Evolutionary conservation across 2,888 invertebrate species (phyloP).

Genomic region (Lymantria monacha): DNA sequence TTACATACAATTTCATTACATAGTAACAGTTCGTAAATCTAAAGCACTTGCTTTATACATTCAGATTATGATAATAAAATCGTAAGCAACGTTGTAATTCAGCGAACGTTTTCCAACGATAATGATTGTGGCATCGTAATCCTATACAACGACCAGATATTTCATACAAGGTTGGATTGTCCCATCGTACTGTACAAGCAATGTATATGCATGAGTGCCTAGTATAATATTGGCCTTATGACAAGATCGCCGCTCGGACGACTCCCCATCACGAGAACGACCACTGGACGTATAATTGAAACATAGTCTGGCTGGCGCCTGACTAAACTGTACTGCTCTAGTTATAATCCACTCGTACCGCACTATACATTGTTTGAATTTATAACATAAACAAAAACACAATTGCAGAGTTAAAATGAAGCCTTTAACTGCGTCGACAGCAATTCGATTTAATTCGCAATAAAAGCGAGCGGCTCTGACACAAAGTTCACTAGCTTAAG

Average conservation of each 20-base stretch:
- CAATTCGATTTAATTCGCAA: slow-evolving; percentile 33
- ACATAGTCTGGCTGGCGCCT: slow-evolving; percentile 39
- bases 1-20: background rate
- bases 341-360: slow-evolving; percentile 4
- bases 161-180: slow-evolving; percentile 8
- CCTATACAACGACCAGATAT: slow-evolving; percentile 10
- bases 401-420: slow-evolving; percentile 24
- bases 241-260: slow-evolving; percentile 13
- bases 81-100: slow-evolving; percentile 10
- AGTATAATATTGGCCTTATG: slow-evolving; percentile 19
- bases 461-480: slow-evolving; percentile 23
- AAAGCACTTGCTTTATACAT: slow-evolving; percentile 9
- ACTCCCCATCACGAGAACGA: slow-evolving; percentile 27
- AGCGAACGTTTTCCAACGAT: slow-evolving; percentile 15
- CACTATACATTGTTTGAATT: slow-evolving; percentile 8
- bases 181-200: slow-evolving; percentile 7
- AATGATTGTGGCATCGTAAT: slow-evolving; percentile 11
- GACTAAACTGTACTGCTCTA: slow-evolving; percentile 22
- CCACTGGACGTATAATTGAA: slow-evolving; percentile 51
- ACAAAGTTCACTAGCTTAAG: slow-evolving; percentile 56
- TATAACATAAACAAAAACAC: slow-evolving; percentile 24
- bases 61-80: slow-evolving; percentile 10
- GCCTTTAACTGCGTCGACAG: slow-evolving; percentile 32
- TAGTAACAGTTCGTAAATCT: slow-evolving; percentile 6
- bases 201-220: slow-evolving; percentile 14